phyloP scores from a whole-genome alignment of 2,797 vertebrate genomes.

The Falco peregrinus region DNA sequence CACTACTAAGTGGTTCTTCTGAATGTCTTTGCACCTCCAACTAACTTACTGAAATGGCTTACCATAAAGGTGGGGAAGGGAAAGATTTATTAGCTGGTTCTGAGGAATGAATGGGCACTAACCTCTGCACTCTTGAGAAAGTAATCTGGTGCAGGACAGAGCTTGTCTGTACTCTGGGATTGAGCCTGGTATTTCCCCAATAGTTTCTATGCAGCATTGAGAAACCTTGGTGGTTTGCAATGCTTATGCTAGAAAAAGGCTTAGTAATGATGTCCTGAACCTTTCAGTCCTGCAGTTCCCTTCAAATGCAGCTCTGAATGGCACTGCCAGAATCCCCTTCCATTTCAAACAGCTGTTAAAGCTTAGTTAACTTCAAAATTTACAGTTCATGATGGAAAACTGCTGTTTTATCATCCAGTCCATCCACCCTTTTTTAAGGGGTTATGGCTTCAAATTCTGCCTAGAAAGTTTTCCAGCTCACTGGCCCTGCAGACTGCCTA shows the following conservation, averaged over 20 bases:
- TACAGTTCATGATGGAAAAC: background rate
- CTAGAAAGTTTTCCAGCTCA: background rate
- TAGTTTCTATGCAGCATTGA: background rate
- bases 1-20: background rate
- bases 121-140: background rate
- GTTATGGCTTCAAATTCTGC: background rate
- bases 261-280: background rate
- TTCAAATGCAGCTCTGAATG: background rate
- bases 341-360: background rate
- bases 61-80: background rate
- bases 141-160: background rate
- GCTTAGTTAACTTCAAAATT: background rate
- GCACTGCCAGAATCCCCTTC: background rate
- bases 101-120: background rate
- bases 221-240: background rate
- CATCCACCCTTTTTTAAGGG: background rate
- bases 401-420: background rate
- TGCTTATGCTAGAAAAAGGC: background rate
- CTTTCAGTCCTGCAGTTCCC: background rate
- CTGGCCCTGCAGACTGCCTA: accelerated
- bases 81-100: background rate
- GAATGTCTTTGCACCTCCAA: background rate
- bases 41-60: background rate
- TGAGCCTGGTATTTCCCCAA: background rate
- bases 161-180: background rate